phyloP scores from a whole-genome alignment of 2,797 vertebrate species.

The Babyrousa celebensis region DNA sequence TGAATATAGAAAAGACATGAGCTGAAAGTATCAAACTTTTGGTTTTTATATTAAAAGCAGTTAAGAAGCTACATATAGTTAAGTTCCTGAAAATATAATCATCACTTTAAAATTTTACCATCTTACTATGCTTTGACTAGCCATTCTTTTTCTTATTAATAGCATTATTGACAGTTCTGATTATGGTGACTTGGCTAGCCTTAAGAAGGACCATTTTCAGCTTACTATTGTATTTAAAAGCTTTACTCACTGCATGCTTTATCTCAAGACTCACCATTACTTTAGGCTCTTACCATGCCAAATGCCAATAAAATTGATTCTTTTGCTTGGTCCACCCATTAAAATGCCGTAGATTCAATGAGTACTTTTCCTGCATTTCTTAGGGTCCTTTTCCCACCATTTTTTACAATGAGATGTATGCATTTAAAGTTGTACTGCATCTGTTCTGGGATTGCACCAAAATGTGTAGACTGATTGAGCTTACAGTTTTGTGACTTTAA shows the following conservation, averaged over 20 bases:
- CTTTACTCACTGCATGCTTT: neutral
- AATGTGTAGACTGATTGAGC: neutral
- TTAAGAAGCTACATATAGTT: neutral
- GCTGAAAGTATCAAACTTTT: neutral
- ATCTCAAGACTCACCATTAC: neutral
- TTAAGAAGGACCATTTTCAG: neutral
- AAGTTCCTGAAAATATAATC: neutral
- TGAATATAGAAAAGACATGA: neutral
- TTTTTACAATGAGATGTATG: neutral
- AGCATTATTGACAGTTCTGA: neutral
- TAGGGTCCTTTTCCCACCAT: neutral
- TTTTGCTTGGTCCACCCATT: neutral
- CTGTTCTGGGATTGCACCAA: fast-evolving
- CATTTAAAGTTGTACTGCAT: fast-evolving
- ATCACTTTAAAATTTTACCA: neutral
- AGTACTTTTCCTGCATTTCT: neutral
- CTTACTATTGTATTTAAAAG: neutral
- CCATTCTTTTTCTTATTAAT: neutral
- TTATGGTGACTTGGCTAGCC: neutral
- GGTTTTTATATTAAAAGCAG: neutral
- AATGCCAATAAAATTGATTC: neutral
- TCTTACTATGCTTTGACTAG: neutral
- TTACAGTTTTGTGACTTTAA: neutral
- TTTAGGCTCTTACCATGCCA: neutral
- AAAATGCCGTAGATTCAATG: neutral